Evolutionary conservation across 2,797 vertebrate genomes (phyloP).

Genomic region (Chelon labrosus): DNA sequence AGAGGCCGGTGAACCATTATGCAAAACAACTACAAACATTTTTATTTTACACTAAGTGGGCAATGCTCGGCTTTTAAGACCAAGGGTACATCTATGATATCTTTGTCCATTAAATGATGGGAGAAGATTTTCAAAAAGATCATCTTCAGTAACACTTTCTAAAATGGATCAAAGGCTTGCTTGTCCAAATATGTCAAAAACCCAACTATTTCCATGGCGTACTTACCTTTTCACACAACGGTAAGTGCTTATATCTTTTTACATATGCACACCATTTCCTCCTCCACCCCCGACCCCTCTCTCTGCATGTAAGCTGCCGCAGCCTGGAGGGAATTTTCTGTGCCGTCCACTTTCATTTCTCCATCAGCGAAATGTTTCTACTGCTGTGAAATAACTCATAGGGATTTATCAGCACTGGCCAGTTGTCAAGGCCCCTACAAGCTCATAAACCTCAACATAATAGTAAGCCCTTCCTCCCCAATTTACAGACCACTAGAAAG

Average conservation of each 20-base stretch:
- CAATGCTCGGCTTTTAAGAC: too few species aligned
- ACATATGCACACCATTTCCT: background rate
- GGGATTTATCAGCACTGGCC: constrained; percentile 39
- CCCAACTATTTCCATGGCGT: too few species aligned
- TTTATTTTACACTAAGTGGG: too few species aligned
- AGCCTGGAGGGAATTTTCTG: background rate
- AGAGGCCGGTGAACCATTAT: too few species aligned
- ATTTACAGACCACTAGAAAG: constrained; percentile 20
- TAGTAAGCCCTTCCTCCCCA: constrained; percentile 14
- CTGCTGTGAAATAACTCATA: constrained; percentile 34
- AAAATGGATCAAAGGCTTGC: too few species aligned
- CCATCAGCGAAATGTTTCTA: constrained; percentile 24
- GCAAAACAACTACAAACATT: too few species aligned
- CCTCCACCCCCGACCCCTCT: background rate
- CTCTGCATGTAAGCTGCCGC: background rate
- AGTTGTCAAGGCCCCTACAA: constrained; percentile 32
- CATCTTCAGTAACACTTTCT: too few species aligned
- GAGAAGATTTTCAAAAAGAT: too few species aligned
- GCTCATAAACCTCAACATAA: constrained; percentile 41
- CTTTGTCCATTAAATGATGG: too few species aligned
- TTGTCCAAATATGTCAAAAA: too few species aligned
- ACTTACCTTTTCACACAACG: background rate
- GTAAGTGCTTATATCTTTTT: background rate
- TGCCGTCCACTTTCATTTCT: constrained; percentile 19
- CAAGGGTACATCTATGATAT: too few species aligned